Evolutionary conservation across 1,140 invertebrate species (phyloP), one percentile per base, ranked within the genome.

Genomic region (Atta colombica): DNA sequence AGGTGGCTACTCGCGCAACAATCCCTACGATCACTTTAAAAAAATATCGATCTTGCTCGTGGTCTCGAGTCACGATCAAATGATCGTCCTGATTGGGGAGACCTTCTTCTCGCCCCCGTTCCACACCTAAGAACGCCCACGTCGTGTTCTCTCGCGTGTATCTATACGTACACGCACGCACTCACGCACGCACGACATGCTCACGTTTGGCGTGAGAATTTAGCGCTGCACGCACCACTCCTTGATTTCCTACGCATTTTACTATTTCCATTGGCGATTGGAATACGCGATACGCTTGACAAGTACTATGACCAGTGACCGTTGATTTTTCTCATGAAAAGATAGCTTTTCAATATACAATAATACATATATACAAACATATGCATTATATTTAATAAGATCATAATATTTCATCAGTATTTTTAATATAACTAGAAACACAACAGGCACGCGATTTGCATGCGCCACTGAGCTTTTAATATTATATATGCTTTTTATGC

Each of bases 171-270:
- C 63, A 55, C 61, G 58, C 77, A 49, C 18, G 61, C 63, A 58
- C 61, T 45, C 77, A 49, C 18, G 55, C 39, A 65, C 82, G 72
- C 65, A 51, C 21, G 60, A 78, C 69, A 87, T 68, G 88, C 53
- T 89, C 88, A 74, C 35, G 51, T 89, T 87, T 71, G 81, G 90
- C 90, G 90, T 91, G 90, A 92, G 86, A 91, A 91, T 91, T 92
- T 91, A 92, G 81, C 86, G 68, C 80, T 91, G 71, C 88, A 87
- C 71, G 82, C 90, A 93, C 92, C 92, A 90, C 92, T 90, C 92
- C 91, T 86, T 87, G 75, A 88, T 93, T 91, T 91, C 91, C 91
- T 92, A 93, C 92, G 88, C 92, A 91, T 86, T 93, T 91, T 89
- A 87, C 86, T 86, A 82, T 88, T 88, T 78, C 72, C 77, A 81